A percentile compares a stretch with the other conserved stretches of the same genome.
Conservation (phyloP, 2,797 vertebrate species). For the Picus viridis region DNA sequence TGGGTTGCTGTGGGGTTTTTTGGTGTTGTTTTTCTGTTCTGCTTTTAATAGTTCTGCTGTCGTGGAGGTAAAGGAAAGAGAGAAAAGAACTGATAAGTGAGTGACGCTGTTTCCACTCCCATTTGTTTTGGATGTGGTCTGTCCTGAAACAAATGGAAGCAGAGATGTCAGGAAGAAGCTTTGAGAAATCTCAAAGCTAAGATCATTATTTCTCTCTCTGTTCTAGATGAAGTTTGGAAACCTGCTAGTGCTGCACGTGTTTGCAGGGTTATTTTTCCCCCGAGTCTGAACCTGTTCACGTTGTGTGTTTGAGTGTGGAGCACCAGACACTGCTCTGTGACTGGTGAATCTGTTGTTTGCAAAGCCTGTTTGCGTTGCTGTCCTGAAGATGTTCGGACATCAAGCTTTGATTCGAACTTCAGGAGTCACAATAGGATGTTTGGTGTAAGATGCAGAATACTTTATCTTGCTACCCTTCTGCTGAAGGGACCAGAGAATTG, state of each 20-base stretch:
- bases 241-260: background rate
- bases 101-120: background rate
- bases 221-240: constrained; percentile 1
- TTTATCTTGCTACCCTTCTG: background rate
- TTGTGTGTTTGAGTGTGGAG: background rate
- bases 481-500: background rate
- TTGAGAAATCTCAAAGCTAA: background rate
- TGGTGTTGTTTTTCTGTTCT: background rate
- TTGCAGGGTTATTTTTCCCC: background rate
- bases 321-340: background rate
- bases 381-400: background rate
- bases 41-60: background rate
- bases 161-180: background rate
- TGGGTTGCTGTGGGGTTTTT: background rate
- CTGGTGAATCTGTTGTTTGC: background rate
- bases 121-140: background rate
- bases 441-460: background rate
- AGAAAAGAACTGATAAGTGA: background rate
- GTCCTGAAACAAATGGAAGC: constrained; percentile 10
- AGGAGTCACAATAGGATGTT: background rate
- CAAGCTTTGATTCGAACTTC: background rate
- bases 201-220: background rate
- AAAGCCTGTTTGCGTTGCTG: background rate
- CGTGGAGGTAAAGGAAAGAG: background rate
- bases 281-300: rapidly evolving